Base-by-base conservation (phyloP, 2,113 vertebrate genomes). In the Brienomyrus brachyistius region DNA sequence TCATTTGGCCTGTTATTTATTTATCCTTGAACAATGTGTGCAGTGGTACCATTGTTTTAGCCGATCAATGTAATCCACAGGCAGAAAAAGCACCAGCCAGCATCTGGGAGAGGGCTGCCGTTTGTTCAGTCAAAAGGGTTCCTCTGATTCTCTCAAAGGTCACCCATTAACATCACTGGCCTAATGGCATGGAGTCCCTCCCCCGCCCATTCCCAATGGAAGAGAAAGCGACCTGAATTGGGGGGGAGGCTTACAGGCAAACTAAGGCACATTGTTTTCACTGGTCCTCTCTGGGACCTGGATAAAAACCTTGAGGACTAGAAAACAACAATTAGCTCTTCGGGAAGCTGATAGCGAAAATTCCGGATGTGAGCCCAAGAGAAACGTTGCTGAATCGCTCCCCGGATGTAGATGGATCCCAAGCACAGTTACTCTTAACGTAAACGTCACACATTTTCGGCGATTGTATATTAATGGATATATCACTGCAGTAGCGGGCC, bases 51-150 rank as follows among this genome's bases (percentile, higher is more conserved):
- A 92, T 95, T 95, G 94, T 95, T 93, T 94, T 91, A 92, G 90
- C 77, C 89, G 92, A 95, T 95, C 95, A 94, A 94, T 95, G 93
- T 88, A 77, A 93, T 92, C 94, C 92, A 92, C 92, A 91, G 92
- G 93, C 90, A 82, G 90, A 88, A 62, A 27, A 77, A 74, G 90
- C 70, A 92, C 90, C 88, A 87, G 91, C 82, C 74, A n/a, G 91
- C 91, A 90, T 74, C 89, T 52, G 93, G 92, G 87, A 45, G 11
- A 31, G 90, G 91, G 10, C 90, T 86, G 59, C 62, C 87, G 11
- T 91, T 91, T 91, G 91, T 91, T 90, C 59, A 87, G 91, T 87
- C 91, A 56, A 66, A 52, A 88, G 89, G 23, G 86, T 91, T 66
- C 91, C 84, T 92, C 92, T 56, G 89, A 94, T 93, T 94, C 92